Base-by-base conservation (phyloP, 2,888 invertebrate genomes). In the Geophilus truncorum region DNA sequence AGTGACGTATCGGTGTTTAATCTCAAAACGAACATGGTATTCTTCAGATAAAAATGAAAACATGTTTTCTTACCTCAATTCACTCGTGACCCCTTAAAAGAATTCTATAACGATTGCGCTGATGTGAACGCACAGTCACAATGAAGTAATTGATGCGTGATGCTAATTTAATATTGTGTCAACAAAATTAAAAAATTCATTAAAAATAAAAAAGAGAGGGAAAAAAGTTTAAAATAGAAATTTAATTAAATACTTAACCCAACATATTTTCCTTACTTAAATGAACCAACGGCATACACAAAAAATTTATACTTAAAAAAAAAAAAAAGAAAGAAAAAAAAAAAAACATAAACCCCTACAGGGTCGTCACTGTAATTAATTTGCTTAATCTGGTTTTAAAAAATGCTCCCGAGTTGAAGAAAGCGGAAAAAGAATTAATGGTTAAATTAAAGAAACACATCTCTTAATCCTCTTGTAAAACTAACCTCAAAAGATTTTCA, bases 111-210 rank as follows among this genome's bases (percentile, higher is more conserved):
- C 15, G 36, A 40, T 40, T 40, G 36, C 36, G 36, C 10, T 9
- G 36, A 12, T 40, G 36, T 15, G n/a, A n/a, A 40, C 12, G 10
- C 36, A 40, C 3, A 40, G 36, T 12, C 36, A 40, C 36, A 40
- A 40, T 40, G 36, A 70, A 70, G 70, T 70, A 70, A 70, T 70
- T 25, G 70, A 70, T 28, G 70, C 70, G 23, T 28, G 70, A 40
- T 40, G 36, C 36, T 40, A 40, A 40, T 40, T 40, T 40, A 40
- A 40, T 40, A 40, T 40, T 40, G 36, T 40, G 36, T 40, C 28
- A 70, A 70, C 23, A 25, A 70, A 70, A 70, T n/a, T 70, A 70
- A 70, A 1, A 9, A 1, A 2, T 70, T 70, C 2, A 5, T 28
- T 25, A 6, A 6, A 28, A 25, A 70, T n/a, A 70, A 70, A 70